A percentile compares a stretch with the other conserved stretches of the same genome.
Evolutionary conservation across 30 jellyfish, hydroid and myxozoan genomes (phyloP).

Genomic region (Phacellophora camtschatica): DNA sequence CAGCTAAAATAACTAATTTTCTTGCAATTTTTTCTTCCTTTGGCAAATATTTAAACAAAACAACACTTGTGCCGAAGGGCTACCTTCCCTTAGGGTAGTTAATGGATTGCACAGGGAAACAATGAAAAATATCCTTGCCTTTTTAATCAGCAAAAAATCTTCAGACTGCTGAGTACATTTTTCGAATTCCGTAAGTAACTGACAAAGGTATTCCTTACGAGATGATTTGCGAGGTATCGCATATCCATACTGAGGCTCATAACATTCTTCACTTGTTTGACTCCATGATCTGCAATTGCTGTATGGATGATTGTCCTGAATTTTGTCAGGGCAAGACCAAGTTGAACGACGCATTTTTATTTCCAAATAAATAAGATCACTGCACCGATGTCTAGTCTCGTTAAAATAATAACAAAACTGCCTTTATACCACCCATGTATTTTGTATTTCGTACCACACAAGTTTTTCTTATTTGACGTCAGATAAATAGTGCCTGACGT

Average conservation of each 20-base stretch:
- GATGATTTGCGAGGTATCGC: background rate
- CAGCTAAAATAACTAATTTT: no score
- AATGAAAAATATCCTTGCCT: slow-evolving; percentile 13
- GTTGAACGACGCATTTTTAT: background rate
- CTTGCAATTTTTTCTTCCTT: no score
- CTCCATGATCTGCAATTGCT: background rate
- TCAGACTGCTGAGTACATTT: slow-evolving; percentile 71
- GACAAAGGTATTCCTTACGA: slow-evolving; percentile 47
- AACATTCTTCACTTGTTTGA: background rate
- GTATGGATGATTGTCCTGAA: background rate
- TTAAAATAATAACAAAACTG: no score
- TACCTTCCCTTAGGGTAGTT: no score
- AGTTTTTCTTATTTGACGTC: background rate
- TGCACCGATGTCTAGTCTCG: background rate
- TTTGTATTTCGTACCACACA: no score
- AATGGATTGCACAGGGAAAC: background rate
- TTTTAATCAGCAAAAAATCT: slow-evolving; percentile 29
- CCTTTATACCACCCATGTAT: no score
- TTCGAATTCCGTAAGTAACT: slow-evolving; percentile 71
- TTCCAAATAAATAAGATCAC: background rate
- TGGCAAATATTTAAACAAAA: no score
- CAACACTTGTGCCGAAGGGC: no score
- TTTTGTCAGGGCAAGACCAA: background rate
- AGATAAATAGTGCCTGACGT: no score
- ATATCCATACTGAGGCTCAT: background rate